A percentile compares a stretch with the other conserved stretches of the same genome.
Conservation (phyloP, 2,888 invertebrate genomes). For the Amaurobius ferox region DNA sequence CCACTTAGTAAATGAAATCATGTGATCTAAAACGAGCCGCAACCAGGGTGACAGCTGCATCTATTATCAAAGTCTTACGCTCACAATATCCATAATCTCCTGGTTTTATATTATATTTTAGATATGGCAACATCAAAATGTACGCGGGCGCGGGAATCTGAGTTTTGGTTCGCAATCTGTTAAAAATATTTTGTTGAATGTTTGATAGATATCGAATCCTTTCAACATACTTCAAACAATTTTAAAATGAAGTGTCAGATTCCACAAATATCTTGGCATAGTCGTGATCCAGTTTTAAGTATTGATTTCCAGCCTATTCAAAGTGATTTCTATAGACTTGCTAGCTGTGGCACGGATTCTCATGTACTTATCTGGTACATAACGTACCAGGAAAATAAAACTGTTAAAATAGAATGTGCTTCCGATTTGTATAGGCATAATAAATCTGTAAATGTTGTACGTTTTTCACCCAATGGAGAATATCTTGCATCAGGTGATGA, state of each 20-base stretch:
- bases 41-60: no score
- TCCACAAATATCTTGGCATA: conserved; percentile 99
- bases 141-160: no score
- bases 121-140: no score
- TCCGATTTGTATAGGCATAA: conserved; percentile 94
- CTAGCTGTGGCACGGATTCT: conserved; percentile 93
- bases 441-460: conserved; percentile 93
- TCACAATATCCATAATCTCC: no score
- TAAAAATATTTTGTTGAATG: no score
- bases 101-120: no score
- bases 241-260: conserved; percentile 92
- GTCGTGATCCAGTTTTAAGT: conserved; percentile 94
- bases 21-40: no score
- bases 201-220: no score
- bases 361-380: conserved; percentile 95
- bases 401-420: conserved; percentile 85
- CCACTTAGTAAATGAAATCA: no score
- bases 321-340: conserved; percentile 81
- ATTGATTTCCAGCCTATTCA: conserved; percentile 84
- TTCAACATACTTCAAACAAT: no score
- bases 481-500: conserved; percentile 94
- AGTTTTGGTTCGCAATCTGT: no score
- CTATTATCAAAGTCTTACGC: no score
- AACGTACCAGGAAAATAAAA: conserved; percentile 81
- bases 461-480: conserved; percentile 92